Evolutionary conservation across 1,140 invertebrate species (phyloP).

Genomic region (Procambarus virginalis): DNA sequence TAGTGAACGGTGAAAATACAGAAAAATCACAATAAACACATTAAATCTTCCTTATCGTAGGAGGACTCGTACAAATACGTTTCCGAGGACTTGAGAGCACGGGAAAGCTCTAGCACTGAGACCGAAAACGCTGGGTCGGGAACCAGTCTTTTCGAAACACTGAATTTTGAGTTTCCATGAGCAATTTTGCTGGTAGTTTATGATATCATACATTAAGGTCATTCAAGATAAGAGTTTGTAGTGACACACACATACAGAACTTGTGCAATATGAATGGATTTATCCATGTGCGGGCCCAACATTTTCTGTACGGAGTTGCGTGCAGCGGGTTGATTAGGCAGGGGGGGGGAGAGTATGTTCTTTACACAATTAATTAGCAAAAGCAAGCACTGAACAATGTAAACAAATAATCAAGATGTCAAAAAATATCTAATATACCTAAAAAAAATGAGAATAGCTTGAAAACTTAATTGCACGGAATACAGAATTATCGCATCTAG

Average conservation of each 20-base stretch:
- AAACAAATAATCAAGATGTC: no score
- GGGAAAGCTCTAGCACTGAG: constrained; percentile 11
- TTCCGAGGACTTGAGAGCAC: constrained; percentile 59
- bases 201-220: constrained; percentile 63
- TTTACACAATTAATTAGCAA: no score
- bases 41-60: constrained; percentile 68
- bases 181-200: constrained; percentile 59
- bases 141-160: constrained; percentile 53
- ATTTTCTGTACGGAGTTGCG: neutral
- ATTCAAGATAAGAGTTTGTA: constrained; percentile 66
- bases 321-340: no score
- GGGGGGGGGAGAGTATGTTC: neutral
- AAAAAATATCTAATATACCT: no score
- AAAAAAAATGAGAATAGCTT: no score
- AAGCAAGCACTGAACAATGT: no score
- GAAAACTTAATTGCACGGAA: no score
- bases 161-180: constrained; percentile 63
- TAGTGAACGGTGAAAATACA: constrained; percentile 67
- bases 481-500: no score
- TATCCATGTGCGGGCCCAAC: constrained; percentile 12
- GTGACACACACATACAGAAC: constrained; percentile 58
- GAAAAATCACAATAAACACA: constrained; percentile 67
- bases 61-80: constrained; percentile 68
- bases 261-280: constrained; percentile 40
- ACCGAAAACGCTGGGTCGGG: constrained; percentile 44